Evolutionary conservation across 2,113 vertebrate genomes (phyloP).

Genomic region (Phyllostomus hastatus): DNA sequence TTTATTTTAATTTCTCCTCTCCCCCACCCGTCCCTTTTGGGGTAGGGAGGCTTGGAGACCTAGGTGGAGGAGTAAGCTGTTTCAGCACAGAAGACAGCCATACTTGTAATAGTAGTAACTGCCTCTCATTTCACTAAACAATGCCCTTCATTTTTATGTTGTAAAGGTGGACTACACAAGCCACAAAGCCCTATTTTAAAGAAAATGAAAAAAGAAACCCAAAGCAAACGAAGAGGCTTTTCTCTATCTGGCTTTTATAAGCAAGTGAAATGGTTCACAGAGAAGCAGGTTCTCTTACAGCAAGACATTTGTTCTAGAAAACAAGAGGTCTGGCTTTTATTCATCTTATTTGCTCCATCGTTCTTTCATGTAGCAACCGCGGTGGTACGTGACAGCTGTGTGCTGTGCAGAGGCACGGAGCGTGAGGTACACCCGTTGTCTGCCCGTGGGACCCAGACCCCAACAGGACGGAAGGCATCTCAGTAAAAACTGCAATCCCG

Average conservation of each 20-base stretch:
- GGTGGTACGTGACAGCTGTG: accelerated
- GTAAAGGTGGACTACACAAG: background rate
- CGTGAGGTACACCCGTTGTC: accelerated
- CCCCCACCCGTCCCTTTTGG: too few relatives aligned
- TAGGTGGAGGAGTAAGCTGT: background rate
- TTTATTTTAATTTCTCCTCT: background rate
- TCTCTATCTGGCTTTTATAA: background rate
- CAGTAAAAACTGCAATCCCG: accelerated
- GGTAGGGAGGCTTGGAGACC: background rate
- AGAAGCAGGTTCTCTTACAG: background rate
- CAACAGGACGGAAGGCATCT: background rate
- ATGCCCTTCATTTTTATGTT: background rate
- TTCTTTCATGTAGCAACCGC: background rate
- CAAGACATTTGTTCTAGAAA: background rate
- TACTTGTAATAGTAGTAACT: background rate
- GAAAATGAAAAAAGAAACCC: background rate
- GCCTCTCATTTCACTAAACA: background rate
- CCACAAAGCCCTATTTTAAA: background rate
- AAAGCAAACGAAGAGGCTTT: background rate
- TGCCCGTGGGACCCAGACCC: background rate
- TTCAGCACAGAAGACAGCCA: background rate
- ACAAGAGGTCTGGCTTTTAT: background rate
- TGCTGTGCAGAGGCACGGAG: accelerated
- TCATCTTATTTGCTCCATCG: background rate
- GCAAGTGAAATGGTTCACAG: background rate